Conservation (phyloP, 2,888 invertebrate genomes). For the Stenotaenia linearis region DNA sequence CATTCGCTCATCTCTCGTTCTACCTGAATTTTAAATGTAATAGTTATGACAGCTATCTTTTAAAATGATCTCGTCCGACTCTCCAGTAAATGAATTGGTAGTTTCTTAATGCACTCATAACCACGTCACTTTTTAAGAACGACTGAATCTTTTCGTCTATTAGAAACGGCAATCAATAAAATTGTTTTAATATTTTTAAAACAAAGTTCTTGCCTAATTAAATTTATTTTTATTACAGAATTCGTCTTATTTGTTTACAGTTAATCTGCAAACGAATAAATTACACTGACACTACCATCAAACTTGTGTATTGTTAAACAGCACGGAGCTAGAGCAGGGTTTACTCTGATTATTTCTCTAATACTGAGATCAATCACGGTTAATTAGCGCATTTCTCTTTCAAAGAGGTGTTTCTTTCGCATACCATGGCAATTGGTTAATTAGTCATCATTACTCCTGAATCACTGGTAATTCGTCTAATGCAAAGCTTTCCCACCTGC, state of each 20-base stretch:
- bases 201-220: no score
- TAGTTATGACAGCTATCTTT: slow-evolving; percentile 14
- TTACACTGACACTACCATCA: neutral
- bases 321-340: neutral
- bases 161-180: neutral
- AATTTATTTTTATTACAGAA: no score
- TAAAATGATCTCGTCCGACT: neutral
- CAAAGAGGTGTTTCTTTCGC: neutral
- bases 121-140: neutral
- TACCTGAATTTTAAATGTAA: neutral
- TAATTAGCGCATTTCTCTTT: neutral
- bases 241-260: neutral
- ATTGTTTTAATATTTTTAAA: no score
- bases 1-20: neutral
- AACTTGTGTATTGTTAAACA: neutral
- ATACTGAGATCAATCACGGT: slow-evolving; percentile 1
- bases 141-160: neutral
- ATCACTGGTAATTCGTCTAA: neutral
- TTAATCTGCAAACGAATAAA: neutral
- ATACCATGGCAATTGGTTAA: neutral
- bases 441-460: neutral
- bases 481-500: neutral
- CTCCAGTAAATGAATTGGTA: neutral
- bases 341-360: neutral
- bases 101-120: neutral